phyloP scores from a whole-genome alignment of 2,888 invertebrate species.

The Zelleria hepariella region DNA sequence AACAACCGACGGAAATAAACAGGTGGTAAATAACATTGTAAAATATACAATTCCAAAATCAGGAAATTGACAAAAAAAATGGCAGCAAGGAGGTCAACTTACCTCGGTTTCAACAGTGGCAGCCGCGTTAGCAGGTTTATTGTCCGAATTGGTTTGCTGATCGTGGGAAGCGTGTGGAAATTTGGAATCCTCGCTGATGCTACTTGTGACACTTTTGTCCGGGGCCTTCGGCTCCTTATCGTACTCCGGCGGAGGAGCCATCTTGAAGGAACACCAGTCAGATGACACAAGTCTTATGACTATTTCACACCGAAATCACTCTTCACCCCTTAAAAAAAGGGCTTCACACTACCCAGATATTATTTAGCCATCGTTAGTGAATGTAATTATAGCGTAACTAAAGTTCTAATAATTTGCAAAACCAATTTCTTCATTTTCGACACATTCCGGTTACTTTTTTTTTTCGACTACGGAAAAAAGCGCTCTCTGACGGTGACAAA shows the following conservation, averaged over 20 bases:
- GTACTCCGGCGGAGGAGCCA: slow-evolving; percentile 85
- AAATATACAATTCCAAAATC: not conserved
- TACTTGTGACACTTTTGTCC: slow-evolving; percentile 72
- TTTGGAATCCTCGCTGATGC: slow-evolving; percentile 61
- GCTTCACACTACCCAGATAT: slow-evolving; percentile 44
- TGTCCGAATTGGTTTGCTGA: slow-evolving; percentile 51
- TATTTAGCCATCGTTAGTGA: slow-evolving; percentile 47
- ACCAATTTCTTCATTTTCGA: slow-evolving; percentile 62
- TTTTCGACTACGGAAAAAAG: slow-evolving; percentile 28
- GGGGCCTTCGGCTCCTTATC: slow-evolving; percentile 83
- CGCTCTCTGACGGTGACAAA: slow-evolving; percentile 17
- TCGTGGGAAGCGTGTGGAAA: slow-evolving; percentile 54
- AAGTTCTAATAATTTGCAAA: slow-evolving; percentile 55
- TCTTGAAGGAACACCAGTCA: slow-evolving; percentile 75
- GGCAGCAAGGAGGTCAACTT: slow-evolving; percentile 47
- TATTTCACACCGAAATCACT: slow-evolving; percentile 59
- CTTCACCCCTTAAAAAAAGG: slow-evolving; percentile 35
- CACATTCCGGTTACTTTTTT: slow-evolving; percentile 61
- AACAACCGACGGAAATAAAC: not conserved
- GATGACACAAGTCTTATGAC: slow-evolving; percentile 73
- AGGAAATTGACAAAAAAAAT: slow-evolving; percentile 22
- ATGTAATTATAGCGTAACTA: slow-evolving; percentile 45
- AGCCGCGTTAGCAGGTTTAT: slow-evolving; percentile 41
- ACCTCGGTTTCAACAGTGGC: slow-evolving; percentile 55
- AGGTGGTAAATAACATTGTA: not conserved